A percentile compares a stretch with the other conserved stretches of the same genome.
Evolutionary conservation across 2,113 vertebrate genomes (phyloP).

Genomic region (Lonchura striata): DNA sequence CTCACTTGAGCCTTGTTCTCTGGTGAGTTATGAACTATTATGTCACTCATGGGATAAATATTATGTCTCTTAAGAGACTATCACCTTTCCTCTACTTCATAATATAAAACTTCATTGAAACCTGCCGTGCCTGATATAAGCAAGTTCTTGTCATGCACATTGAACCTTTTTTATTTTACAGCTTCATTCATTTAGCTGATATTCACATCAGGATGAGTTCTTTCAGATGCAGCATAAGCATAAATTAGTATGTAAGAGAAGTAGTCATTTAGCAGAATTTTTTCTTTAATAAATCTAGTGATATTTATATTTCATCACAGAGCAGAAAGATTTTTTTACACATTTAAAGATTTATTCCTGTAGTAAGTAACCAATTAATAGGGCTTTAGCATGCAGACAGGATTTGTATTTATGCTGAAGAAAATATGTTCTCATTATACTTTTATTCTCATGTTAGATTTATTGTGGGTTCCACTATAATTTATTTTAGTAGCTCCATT

Average conservation of each 20-base stretch:
- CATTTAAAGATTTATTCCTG: slow-evolving; percentile 67
- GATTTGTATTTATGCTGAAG: slow-evolving; percentile 75
- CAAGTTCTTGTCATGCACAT: slow-evolving; percentile 21
- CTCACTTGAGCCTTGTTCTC: slow-evolving; percentile 66
- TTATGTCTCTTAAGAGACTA: slow-evolving; percentile 58
- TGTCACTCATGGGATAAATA: slow-evolving; percentile 55
- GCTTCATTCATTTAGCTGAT: slow-evolving; percentile 31
- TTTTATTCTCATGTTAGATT: slow-evolving; percentile 72
- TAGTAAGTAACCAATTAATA: slow-evolving; percentile 75
- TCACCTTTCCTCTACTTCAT: slow-evolving; percentile 46
- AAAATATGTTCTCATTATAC: slow-evolving; percentile 76
- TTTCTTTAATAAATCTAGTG: slow-evolving; percentile 63
- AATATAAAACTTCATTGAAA: slow-evolving; percentile 51
- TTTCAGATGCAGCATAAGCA: slow-evolving; percentile 46
- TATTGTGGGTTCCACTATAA: slow-evolving; percentile 66
- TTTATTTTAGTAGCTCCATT: slow-evolving; percentile 70
- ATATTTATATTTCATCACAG: slow-evolving; percentile 67
- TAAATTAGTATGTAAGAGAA: slow-evolving; percentile 64
- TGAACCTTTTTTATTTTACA: slow-evolving; percentile 32
- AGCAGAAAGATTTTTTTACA: slow-evolving; percentile 60
- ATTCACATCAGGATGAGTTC: slow-evolving; percentile 36
- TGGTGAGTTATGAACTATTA: slow-evolving; percentile 71
- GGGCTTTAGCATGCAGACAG: slow-evolving; percentile 65
- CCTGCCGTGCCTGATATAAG: slow-evolving; percentile 3
- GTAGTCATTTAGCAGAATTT: slow-evolving; percentile 58